A percentile compares a stretch with the other conserved stretches of the same genome.
phyloP scores from a whole-genome alignment of 2,113 vertebrate genomes.

The Dasyprocta punctata region DNA sequence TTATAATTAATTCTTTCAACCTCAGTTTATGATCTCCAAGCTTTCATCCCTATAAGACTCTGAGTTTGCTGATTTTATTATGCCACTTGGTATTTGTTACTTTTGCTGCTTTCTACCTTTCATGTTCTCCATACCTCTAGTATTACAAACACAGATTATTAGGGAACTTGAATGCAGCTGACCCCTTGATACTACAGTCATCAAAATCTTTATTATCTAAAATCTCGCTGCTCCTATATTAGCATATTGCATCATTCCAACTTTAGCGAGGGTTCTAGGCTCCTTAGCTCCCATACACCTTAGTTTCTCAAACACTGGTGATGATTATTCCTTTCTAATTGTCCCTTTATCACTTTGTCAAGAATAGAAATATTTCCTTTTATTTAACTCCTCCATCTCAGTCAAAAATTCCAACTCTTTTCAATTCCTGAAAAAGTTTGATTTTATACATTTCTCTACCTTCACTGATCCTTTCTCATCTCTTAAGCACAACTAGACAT shows the following conservation, averaged over 20 bases:
- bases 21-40: neutral
- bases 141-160: neutral
- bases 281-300: neutral
- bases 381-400: neutral
- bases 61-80: neutral
- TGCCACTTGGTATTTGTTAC: neutral
- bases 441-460: neutral
- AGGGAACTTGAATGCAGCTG: neutral
- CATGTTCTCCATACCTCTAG: neutral
- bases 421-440: neutral
- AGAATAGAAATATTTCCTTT: neutral
- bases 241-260: neutral
- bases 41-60: neutral
- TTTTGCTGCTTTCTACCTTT: neutral
- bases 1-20: neutral
- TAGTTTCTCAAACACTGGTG: neutral
- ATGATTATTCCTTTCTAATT: neutral
- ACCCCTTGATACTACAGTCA: neutral
- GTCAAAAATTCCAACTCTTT: neutral
- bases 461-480: neutral
- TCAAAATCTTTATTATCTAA: slow-evolving; percentile 5
- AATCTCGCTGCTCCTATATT: neutral
- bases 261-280: neutral
- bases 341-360: neutral
- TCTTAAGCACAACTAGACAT: neutral